Evolutionary conservation across 2,113 vertebrate species (phyloP).

Genomic region (Fukomys damarensis): DNA sequence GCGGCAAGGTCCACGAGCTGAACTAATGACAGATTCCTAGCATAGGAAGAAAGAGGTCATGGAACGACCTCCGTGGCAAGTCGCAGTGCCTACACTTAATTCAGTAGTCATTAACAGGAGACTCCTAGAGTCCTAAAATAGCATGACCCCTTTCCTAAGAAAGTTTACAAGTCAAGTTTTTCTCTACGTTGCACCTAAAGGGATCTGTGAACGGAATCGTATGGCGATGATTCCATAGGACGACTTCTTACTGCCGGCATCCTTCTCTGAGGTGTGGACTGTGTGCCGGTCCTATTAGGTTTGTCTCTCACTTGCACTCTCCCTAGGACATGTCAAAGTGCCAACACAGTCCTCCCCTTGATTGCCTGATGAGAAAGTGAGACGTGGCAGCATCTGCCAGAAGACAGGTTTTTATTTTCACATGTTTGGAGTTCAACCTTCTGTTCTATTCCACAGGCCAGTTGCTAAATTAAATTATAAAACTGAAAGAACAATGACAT

Average conservation of each 20-base stretch:
- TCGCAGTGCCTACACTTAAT: too few species aligned
- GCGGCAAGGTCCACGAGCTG: not conserved
- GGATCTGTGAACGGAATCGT: not conserved
- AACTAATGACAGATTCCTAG: not conserved
- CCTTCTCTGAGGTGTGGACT: not conserved
- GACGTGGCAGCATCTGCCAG: not conserved
- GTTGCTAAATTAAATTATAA: not conserved
- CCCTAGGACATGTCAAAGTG: not conserved
- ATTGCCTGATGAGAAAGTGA: not conserved
- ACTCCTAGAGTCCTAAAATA: too few species aligned
- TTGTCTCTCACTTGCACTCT: not conserved
- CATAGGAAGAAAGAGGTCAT: not conserved
- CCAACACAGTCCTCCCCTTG: not conserved
- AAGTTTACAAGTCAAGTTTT: not conserved
- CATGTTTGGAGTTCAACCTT: not conserved
- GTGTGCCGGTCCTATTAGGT: not conserved
- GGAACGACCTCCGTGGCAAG: not conserved
- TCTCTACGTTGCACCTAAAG: not conserved
- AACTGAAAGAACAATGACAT: not conserved
- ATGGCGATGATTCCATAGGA: not conserved
- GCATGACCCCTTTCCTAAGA: not conserved
- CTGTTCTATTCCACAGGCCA: not conserved
- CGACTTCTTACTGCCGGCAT: not conserved
- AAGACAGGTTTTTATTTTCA: not conserved
- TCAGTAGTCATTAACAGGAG: not conserved